These are phyloP conservation scores for Dione vanillae DNA, from an alignment of 2,888 invertebrate genomes.

Conservation along the genomic window DNA sequence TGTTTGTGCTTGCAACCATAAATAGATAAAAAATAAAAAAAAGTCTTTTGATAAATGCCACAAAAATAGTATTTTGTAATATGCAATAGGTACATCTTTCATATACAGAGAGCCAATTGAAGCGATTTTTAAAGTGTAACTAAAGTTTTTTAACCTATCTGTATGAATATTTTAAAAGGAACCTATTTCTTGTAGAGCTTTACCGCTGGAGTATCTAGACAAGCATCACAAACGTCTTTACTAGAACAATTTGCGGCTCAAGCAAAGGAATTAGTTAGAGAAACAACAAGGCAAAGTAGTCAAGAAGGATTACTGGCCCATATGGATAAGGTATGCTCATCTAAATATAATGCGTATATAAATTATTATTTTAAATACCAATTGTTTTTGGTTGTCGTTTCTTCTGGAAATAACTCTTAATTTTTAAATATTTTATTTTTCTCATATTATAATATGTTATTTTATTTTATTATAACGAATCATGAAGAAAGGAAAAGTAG, in stretches of 20 bases:
- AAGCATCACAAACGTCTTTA: constrained; percentile 92
- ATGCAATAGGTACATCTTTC: no score
- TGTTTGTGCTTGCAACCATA: no score
- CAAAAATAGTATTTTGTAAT: no score
- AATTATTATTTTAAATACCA: background rate
- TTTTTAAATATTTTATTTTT: background rate
- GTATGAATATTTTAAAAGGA: no score
- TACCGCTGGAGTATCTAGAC: constrained; percentile 84
- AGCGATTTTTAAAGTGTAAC: no score
- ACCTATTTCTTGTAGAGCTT: constrained; percentile 57
- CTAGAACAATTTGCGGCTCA: constrained; percentile 95
- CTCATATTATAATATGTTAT: constrained; percentile 24
- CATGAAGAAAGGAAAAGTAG: constrained; percentile 90
- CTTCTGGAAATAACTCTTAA: background rate
- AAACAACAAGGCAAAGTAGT: constrained; percentile 94
- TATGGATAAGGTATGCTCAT: constrained; percentile 90
- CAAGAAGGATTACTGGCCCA: constrained; percentile 95
- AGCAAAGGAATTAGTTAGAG: constrained; percentile 94
- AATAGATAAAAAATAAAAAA: no score
- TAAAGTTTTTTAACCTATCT: no score
- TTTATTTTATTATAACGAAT: constrained; percentile 48
- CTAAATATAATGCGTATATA: background rate
- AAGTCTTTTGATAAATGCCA: no score
- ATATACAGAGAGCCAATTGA: no score
- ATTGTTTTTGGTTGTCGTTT: background rate